Evolutionary conservation across 2,888 invertebrate species (phyloP), one percentile per base, ranked within the genome.

Genomic region (Agrenia bidenticulata): DNA sequence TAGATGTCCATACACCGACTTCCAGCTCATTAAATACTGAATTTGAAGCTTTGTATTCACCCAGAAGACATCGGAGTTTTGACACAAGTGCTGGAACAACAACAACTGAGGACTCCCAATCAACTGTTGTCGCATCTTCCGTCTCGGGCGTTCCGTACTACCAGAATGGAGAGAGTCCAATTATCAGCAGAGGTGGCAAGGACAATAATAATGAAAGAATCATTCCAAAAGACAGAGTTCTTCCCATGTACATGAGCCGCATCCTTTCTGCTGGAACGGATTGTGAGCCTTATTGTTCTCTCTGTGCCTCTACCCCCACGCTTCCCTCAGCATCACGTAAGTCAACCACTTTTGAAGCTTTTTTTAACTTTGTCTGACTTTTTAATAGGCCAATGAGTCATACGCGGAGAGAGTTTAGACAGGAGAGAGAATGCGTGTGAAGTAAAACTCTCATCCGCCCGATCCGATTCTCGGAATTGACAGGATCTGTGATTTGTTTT

Each of bases 201-300:
- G n/a, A 19, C 21, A 64, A 64, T 39, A 59, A 60, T 50, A 26
- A 51, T 26, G 15, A 15, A 37, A 61, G 37, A 32, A 41, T 13
- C n/a, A 65, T 49, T 49, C 41, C 53, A 41, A 50, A 26, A 19
- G 56, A 59, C 41, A 69, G 61, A 58, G 41, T 61, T 17, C 53
- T 64, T 51, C 69, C 69, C 5, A 11, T 63, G 26, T 66, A 61
- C 49, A 63, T 69, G 61, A 66, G 66, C 57, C 69, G 69, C 17
- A 55, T 69, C 51, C 56, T 64, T 23, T 51, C 62, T 19, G 64
- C 54, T 45, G 60, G 65, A 60, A 53, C 67, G 17, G 74, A 74
- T 42, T 74, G 74, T 62, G 74, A 74, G 59, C 73, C 73, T n/a
- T 74, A 72, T 64, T 74, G 74, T 54, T 73, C 73, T 32, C 56